Percentiles rank a stretch among this genome's conserved stretches.
These are phyloP conservation scores for Paramacrobiotus metropolitanus DNA, from an alignment of 1,140 invertebrate species.

Conservation along the genomic window DNA sequence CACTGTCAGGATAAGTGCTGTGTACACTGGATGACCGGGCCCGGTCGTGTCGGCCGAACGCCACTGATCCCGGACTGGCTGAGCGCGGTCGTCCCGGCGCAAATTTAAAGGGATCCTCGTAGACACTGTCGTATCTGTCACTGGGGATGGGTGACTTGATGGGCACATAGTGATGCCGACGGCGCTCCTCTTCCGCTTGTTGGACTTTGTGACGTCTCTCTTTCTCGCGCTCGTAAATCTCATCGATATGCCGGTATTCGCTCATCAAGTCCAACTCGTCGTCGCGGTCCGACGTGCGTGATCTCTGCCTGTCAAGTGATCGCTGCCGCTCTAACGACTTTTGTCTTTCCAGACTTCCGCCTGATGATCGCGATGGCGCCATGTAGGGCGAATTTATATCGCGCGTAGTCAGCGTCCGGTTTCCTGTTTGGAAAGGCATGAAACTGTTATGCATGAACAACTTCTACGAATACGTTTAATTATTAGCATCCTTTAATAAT, in stretches of 20 bases:
- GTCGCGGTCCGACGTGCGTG: not conserved
- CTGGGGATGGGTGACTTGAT: conserved; percentile 74
- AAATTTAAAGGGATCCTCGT: conserved; percentile 30
- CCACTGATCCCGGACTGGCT: conserved; percentile 19
- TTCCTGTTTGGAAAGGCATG: too few species aligned
- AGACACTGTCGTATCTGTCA: conserved; percentile 50
- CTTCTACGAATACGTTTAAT: too few species aligned
- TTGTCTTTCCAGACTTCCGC: not conserved
- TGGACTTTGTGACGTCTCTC: conserved; percentile 42
- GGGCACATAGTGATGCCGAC: conserved; percentile 58
- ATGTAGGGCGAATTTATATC: too few species aligned
- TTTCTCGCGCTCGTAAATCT: conserved; percentile 12
- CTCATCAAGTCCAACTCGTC: not conserved
- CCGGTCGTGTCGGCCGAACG: conserved; percentile 28
- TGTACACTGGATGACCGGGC: conserved; percentile 39
- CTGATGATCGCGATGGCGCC: too few species aligned
- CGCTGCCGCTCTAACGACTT: not conserved
- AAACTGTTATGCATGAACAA: too few species aligned
- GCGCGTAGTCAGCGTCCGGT: too few species aligned
- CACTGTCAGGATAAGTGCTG: conserved; percentile 27
- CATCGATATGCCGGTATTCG: not conserved
- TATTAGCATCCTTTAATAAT: too few species aligned
- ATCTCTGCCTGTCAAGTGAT: not conserved
- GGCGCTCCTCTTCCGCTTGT: conserved; percentile 54
- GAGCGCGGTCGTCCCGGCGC: conserved; percentile 26